Evolutionary conservation across 35 echinoderm and acorn worm species (phyloP).

Genomic region (Holothuria glaberrima): DNA sequence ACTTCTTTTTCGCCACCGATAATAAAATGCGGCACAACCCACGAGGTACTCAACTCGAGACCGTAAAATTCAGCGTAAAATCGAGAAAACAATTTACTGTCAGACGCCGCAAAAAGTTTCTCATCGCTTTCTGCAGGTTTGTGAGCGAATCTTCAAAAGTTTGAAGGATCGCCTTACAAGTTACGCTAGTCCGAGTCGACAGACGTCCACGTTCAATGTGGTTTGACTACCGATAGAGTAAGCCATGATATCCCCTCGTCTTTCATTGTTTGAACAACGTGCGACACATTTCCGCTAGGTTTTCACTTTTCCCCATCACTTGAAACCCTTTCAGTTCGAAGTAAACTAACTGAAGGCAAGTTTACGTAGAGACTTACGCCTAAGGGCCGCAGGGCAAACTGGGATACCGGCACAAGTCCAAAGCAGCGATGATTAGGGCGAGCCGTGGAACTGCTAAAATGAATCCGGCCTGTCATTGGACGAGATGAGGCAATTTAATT

Average conservation of each 20-base stretch:
- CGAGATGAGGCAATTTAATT: neutral
- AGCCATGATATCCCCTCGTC: constrained; percentile 27
- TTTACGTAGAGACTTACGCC: constrained; percentile 21
- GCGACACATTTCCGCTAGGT: constrained; percentile 60
- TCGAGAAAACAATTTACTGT: constrained; percentile 26
- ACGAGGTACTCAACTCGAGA: constrained; percentile 6
- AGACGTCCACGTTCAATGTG: constrained; percentile 52
- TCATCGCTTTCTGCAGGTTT: no score
- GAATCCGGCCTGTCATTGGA: constrained; percentile 25
- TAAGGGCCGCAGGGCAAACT: constrained; percentile 47
- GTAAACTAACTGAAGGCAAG: constrained; percentile 54
- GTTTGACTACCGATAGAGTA: constrained; percentile 45
- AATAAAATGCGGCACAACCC: constrained; percentile 20
- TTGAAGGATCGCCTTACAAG: neutral
- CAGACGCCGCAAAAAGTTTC: no score
- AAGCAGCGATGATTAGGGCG: neutral
- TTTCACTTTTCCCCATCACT: constrained; percentile 28
- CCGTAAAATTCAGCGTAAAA: neutral
- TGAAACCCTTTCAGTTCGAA: neutral
- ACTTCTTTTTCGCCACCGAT: neutral
- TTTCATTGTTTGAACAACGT: constrained; percentile 64
- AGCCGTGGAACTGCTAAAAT: neutral
- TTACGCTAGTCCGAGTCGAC: constrained; percentile 18
- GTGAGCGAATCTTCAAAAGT: neutral
- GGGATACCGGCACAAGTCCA: constrained; percentile 14